These are phyloP conservation scores for Meliscaeva auricollis DNA, from an alignment of 2,888 invertebrate genomes.

Conservation along the genomic window DNA sequence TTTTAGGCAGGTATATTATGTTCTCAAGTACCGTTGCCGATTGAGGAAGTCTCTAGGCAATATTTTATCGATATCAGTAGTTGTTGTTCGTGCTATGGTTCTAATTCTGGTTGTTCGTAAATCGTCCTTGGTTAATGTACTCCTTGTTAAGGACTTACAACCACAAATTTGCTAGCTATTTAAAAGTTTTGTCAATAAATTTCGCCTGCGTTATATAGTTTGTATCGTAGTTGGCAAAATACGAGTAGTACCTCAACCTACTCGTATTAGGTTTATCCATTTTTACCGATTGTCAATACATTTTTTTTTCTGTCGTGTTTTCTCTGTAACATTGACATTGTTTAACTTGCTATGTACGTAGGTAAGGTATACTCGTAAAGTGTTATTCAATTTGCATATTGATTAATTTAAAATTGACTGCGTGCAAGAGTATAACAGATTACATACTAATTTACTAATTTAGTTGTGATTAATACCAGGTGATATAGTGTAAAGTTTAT, in stretches of 20 bases:
- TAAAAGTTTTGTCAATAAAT: conserved; percentile 73
- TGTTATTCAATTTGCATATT: conserved; percentile 38
- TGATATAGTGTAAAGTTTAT: conserved; percentile 23
- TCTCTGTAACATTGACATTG: conserved; percentile 61
- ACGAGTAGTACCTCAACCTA: neutral
- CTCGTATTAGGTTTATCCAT: conserved; percentile 16
- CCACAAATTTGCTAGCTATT: neutral
- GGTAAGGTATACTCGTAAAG: conserved; percentile 1
- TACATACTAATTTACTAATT: conserved; percentile 53
- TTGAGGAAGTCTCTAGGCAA: conserved; percentile 70
- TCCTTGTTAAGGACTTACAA: conserved; percentile 24
- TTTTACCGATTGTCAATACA: conserved; percentile 15
- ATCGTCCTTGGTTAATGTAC: conserved; percentile 60
- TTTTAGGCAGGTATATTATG: neutral
- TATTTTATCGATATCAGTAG: conserved; percentile 73
- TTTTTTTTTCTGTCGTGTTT: conserved; percentile 18
- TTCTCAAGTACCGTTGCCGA: conserved; percentile 10
- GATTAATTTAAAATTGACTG: conserved; percentile 51
- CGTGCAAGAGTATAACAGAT: conserved; percentile 41
- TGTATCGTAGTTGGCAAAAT: neutral
- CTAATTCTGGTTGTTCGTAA: conserved; percentile 58
- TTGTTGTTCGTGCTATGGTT: conserved; percentile 64
- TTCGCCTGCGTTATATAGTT: conserved; percentile 25
- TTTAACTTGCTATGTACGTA: conserved; percentile 2
- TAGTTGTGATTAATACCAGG: conserved; percentile 37